Base-by-base conservation (phyloP, 2,797 vertebrate genomes). In the Sebastes nivosus region DNA sequence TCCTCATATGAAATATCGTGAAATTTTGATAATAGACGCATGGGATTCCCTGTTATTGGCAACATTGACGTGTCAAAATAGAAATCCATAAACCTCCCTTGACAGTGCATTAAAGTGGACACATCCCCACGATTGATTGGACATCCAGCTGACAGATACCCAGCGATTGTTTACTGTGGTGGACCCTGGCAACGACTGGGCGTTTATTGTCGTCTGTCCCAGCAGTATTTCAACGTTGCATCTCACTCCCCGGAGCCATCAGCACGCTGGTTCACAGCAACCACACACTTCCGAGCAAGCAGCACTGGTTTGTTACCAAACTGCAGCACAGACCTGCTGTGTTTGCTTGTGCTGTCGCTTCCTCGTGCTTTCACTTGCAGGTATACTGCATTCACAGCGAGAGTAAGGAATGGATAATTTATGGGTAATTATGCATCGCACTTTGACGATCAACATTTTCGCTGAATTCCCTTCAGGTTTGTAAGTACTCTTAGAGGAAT, bases 61-160 rank as follows among this genome's bases (percentile, higher is more conserved):
- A 91, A 86, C 87, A 87, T 79, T 92, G 93, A 92, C 65, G 67
- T 73, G 82, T 91, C 89, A 92, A 91, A 95, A 95, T 86, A 93
- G 86, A 92, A 90, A 92, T 90, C 86, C 80, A 91, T 94, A 93
- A 93, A 93, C 66, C 66, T 90, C 86, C 79, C 82, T 85, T 93
- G 93, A 94, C 95, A 93, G 91, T 57, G 86, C 92, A 93, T 95
- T 94, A 94, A 94, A 92, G 81, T 86, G 87, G 87, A 93, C 90
- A 92, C 91, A 87, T 90, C 81, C 81, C 60, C 50, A 73, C 93
- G 94, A 94, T 92, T 93, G 92, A 96, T 94, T 90, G 86, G 91
- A 93, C 84, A 84, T 88, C 81, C 75, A 67, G 84, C 89, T 94
- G 93, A 95, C 95, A 95, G 86, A 87, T 87, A 81, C 85, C 85